phyloP scores from a whole-genome alignment of 2,797 vertebrate genomes.

The Argya squamiceps region DNA sequence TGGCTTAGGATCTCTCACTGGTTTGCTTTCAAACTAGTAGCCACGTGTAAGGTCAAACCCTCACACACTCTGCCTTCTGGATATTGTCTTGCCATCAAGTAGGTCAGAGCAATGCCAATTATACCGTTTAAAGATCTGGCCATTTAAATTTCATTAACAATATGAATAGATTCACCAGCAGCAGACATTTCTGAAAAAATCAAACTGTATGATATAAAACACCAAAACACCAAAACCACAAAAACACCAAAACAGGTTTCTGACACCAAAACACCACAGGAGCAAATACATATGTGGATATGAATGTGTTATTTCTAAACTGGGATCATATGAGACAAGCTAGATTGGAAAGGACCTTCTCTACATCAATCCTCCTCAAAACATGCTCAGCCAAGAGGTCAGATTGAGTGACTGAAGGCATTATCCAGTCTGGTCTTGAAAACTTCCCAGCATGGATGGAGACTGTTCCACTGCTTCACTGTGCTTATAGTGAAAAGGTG shows the following conservation, averaged over 20 bases:
- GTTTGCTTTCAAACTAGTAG: neutral
- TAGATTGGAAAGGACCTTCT: neutral
- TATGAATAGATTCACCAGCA: neutral
- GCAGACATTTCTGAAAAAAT: neutral
- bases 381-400: neutral
- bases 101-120: neutral
- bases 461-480: neutral
- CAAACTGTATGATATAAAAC: neutral
- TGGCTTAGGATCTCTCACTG: neutral
- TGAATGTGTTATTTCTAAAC: neutral
- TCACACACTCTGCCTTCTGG: neutral
- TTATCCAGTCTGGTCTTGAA: neutral
- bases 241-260: neutral
- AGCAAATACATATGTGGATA: neutral
- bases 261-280: neutral
- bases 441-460: neutral
- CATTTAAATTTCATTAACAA: neutral
- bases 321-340: neutral
- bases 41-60: neutral
- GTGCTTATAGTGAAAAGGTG: neutral
- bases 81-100: neutral
- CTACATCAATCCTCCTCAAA: neutral
- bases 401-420: neutral
- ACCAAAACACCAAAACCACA: too few species aligned
- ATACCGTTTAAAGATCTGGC: neutral